A percentile compares a stretch with the other conserved stretches of the same genome.
Evolutionary conservation across 2,113 vertebrate species (phyloP).

Genomic region (Heterotilapia buettikoferi): DNA sequence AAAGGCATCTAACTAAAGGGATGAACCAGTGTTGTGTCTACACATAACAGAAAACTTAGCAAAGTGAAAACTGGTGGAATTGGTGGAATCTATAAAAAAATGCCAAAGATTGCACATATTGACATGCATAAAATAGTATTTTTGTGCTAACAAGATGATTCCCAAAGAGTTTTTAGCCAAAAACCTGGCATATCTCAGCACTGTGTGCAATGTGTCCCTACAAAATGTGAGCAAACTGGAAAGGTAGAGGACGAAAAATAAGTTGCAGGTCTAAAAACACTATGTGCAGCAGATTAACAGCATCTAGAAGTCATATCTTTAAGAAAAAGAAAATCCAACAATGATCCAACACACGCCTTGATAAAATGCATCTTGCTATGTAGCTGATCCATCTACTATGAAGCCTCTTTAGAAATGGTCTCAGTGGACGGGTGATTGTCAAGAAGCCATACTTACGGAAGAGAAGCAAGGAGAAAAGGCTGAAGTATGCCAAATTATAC

Average conservation of each 20-base stretch:
- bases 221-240: no score
- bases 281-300: background rate
- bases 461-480: background rate
- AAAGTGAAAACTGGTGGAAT: background rate
- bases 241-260: no score
- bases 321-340: background rate
- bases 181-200: no score
- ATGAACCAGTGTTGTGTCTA: background rate
- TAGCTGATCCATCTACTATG: background rate
- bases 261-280: no score
- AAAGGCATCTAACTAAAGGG: background rate
- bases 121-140: background rate
- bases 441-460: background rate
- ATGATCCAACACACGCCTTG: background rate
- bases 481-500: background rate
- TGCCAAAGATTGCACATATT: background rate
- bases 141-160: background rate
- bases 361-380: background rate
- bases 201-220: no score
- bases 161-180: no score
- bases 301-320: background rate
- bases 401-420: background rate
- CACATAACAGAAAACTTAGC: background rate
- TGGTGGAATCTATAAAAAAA: background rate
- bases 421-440: background rate